These are phyloP conservation scores for Podarcis raffonei DNA, from an alignment of 2,113 vertebrate genomes.

Conservation along the genomic window DNA sequence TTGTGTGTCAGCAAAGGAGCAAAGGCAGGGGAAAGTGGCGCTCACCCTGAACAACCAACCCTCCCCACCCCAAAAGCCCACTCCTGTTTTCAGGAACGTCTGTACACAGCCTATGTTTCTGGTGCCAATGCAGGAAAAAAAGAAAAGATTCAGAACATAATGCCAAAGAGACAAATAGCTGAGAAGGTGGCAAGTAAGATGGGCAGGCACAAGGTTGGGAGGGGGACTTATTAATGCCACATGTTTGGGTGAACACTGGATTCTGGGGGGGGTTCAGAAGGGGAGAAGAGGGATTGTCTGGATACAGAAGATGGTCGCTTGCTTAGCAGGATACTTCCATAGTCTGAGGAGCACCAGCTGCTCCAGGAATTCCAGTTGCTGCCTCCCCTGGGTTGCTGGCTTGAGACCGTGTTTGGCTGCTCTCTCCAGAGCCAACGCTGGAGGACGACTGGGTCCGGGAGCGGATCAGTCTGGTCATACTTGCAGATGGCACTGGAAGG, in stretches of 20 bases:
- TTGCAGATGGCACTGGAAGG: slow-evolving; percentile 88
- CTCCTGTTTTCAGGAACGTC: not conserved
- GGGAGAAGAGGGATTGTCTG: slow-evolving; percentile 61
- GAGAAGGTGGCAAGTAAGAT: slow-evolving; percentile 61
- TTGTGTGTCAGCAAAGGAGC: not conserved
- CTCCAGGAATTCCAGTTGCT: slow-evolving; percentile 73
- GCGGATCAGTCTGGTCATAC: slow-evolving; percentile 90
- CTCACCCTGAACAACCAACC: not conserved
- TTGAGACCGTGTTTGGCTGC: slow-evolving; percentile 79
- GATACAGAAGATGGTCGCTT: slow-evolving; percentile 54
- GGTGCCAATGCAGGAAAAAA: slow-evolving; percentile 49
- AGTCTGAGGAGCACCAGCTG: slow-evolving; percentile 86
- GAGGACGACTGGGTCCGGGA: slow-evolving; percentile 92
- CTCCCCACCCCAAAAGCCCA: not conserved
- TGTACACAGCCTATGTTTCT: slow-evolving; percentile 39
- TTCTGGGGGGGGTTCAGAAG: slow-evolving; percentile 65
- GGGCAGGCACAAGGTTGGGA: slow-evolving; percentile 76
- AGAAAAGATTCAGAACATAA: slow-evolving; percentile 69
- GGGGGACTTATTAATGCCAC: slow-evolving; percentile 60
- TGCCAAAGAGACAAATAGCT: slow-evolving; percentile 67
- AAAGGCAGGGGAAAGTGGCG: not conserved
- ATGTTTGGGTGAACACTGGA: slow-evolving; percentile 63
- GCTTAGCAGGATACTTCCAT: slow-evolving; percentile 96
- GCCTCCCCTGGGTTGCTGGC: slow-evolving; percentile 79
- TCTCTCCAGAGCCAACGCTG: slow-evolving; percentile 86